These are phyloP conservation scores for Nasua narica DNA, from an alignment of 2,797 vertebrate genomes.

Conservation along the genomic window DNA sequence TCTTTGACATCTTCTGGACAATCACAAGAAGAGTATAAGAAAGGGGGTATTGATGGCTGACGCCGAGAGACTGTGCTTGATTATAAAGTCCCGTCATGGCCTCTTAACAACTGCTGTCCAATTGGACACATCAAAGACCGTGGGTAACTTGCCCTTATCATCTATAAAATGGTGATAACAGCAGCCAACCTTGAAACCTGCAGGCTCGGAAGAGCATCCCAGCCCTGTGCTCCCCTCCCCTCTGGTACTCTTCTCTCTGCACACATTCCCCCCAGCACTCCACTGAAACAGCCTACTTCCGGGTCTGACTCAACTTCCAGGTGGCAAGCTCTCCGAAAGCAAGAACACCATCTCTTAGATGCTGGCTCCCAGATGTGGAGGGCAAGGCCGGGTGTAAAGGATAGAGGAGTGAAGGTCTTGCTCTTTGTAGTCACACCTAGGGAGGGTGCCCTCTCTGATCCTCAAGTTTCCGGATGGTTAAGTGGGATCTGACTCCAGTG, in stretches of 20 bases:
- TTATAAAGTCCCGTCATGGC: neutral
- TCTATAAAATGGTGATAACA: neutral
- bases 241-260: neutral
- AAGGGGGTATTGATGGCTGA: neutral
- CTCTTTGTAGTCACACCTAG: neutral
- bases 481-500: neutral
- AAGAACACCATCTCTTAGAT: rapidly evolving
- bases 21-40: neutral
- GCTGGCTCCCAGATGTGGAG: neutral
- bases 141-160: neutral
- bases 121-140: neutral
- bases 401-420: neutral
- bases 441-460: neutral
- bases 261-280: rapidly evolving
- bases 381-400: neutral
- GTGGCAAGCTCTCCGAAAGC: too few relatives aligned
- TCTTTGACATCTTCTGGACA: neutral
- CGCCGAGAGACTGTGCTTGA: neutral
- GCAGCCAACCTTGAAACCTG: neutral
- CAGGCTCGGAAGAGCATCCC: neutral
- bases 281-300: neutral
- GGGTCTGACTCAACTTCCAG: neutral
- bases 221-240: rapidly evolving
- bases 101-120: neutral
- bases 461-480: neutral